Percentiles rank a stretch among this genome's conserved stretches.
phyloP scores from a whole-genome alignment of 2,888 invertebrate species.

The Seira musarum region DNA sequence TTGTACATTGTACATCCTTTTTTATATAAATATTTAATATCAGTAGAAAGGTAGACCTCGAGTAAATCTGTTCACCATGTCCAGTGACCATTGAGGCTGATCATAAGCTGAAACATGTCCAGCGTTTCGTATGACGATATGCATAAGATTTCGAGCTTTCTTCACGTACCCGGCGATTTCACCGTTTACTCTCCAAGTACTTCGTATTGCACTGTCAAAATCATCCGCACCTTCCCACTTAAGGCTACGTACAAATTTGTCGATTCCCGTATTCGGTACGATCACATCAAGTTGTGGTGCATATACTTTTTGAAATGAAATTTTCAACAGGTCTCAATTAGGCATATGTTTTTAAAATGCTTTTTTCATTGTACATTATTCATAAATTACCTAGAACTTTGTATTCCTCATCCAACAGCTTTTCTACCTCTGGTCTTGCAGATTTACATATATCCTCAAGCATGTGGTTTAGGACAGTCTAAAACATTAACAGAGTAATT shows the following conservation, averaged over 20 bases:
- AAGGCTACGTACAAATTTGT: conserved; percentile 82
- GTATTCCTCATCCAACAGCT: conserved; percentile 77
- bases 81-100: conserved; percentile 84
- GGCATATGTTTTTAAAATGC: too few species aligned
- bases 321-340: too few species aligned
- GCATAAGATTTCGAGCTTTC: conserved; percentile 80
- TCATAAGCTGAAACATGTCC: conserved; percentile 88
- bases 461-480: conserved; percentile 80
- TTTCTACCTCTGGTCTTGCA: conserved; percentile 82
- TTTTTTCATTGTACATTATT: too few species aligned
- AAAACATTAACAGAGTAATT: too few species aligned
- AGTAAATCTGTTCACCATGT: conserved; percentile 81
- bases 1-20: neutral
- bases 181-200: conserved; percentile 78
- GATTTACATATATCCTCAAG: conserved; percentile 86
- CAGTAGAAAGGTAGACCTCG: conserved; percentile 53
- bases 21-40: too few species aligned
- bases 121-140: conserved; percentile 84
- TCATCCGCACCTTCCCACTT: conserved; percentile 79
- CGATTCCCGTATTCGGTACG: conserved; percentile 88
- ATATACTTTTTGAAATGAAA: too few species aligned
- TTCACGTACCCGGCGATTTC: conserved; percentile 85
- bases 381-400: too few species aligned
- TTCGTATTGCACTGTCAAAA: conserved; percentile 79
- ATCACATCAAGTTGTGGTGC: conserved; percentile 94